phyloP scores from a whole-genome alignment of 2,113 vertebrate genomes.

The Pluvialis apricaria region DNA sequence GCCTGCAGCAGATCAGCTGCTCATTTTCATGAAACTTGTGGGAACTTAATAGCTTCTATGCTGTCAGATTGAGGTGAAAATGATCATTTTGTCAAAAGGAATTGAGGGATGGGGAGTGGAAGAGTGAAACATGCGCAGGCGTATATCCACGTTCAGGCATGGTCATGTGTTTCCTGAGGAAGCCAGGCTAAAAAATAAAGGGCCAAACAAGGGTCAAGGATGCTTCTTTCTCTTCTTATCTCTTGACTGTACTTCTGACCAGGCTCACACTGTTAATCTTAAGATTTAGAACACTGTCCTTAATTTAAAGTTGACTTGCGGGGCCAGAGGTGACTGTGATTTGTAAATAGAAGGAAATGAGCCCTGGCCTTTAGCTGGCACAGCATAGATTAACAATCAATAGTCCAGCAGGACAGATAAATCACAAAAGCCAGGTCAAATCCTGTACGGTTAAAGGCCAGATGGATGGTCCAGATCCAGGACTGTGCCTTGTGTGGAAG shows the following conservation, averaged over 20 bases:
- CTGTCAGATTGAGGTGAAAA: not conserved
- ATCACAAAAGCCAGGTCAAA: not conserved
- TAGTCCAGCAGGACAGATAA: not conserved
- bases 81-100: not conserved
- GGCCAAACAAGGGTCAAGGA: not conserved
- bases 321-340: not conserved
- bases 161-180: not conserved
- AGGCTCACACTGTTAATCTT: not conserved
- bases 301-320: not conserved
- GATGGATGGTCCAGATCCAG: not conserved
- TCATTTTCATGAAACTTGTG: not conserved
- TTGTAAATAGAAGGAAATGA: conserved; percentile 29
- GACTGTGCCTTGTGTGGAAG: not conserved
- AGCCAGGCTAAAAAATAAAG: not conserved
- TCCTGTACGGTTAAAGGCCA: not conserved
- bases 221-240: not conserved
- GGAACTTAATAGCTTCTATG: not conserved
- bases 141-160: not conserved
- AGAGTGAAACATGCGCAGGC: not conserved
- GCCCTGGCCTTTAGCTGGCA: not conserved
- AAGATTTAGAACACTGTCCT: not conserved
- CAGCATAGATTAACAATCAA: not conserved
- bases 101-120: not conserved
- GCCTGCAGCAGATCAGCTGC: not conserved
- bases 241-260: not conserved